Base-by-base conservation (phyloP, 1,140 invertebrate species). In the Monochamus saltuarius region DNA sequence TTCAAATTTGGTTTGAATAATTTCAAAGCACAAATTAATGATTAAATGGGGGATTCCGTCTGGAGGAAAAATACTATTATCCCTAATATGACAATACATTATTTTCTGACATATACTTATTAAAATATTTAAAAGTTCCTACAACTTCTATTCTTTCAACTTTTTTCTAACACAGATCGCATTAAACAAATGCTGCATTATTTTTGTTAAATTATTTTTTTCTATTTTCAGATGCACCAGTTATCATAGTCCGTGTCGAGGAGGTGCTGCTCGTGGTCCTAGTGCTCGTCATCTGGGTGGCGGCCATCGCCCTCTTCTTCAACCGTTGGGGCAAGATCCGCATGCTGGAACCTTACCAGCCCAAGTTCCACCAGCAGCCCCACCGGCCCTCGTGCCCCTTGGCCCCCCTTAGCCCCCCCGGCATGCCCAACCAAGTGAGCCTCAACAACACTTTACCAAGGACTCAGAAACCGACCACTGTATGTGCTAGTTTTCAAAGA, bases 311-410 rank as follows among this genome's bases (percentile, higher is more conserved):
- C 0, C 78, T 95, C 3, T 95, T 94, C 81, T 93, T 94, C 80
- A 94, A 92, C 73, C 83, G 90, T 36, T 94, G 92, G 92, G 92
- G 92, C 11, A 95, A 95, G 80, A 95, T 95, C 43, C 83, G 93
- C 38, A 95, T 95, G 92, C 80, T 95, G 57, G 80, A 94, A 64
- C 92, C 92, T 1, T 95, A 95, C 75, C 92, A 95, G 71, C 6
- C 53, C 1, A 58, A 58, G 38, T 58, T 58, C 37, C 46, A 50
- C 35, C 56, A 58, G 35, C 56, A 58, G 45, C 56, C 53, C 0
- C 82, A 89, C 73, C 80, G 88, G 56, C 81, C 84, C 61, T 89
- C 86, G 67, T 90, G 88, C 72, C 84, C 85, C 0, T 80, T 89
- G 49, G 85, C 55, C 84, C 89, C 60, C 4, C 56, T 72, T 43